Evolutionary conservation across 2,113 vertebrate species (phyloP).

Genomic region (Ploceus nigricollis): DNA sequence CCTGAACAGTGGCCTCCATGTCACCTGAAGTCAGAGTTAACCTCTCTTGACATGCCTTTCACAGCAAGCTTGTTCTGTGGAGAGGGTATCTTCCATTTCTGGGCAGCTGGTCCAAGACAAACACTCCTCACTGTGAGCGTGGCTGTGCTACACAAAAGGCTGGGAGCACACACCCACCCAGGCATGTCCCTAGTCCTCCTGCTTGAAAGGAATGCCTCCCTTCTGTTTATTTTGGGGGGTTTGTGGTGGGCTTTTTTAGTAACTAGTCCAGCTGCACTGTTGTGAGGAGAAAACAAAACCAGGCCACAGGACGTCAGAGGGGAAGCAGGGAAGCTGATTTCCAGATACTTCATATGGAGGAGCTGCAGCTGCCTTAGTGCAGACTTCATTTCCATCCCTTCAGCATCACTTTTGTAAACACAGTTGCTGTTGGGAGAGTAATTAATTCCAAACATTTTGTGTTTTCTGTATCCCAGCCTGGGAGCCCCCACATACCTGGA

Average conservation of each 20-base stretch:
- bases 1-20: neutral
- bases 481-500: neutral
- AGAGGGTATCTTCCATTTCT: neutral
- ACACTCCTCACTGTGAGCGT: neutral
- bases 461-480: neutral
- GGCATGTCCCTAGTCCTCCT: neutral
- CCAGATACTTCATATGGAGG: neutral
- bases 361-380: neutral
- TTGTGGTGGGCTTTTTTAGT: neutral
- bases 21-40: neutral
- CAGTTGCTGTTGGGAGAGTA: neutral
- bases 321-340: neutral
- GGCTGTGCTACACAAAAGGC: neutral
- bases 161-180: neutral
- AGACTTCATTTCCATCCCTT: neutral
- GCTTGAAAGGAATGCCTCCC: neutral
- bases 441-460: neutral
- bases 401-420: neutral
- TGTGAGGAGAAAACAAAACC: neutral
- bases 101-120: neutral
- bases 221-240: neutral
- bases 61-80: neutral
- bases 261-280: neutral
- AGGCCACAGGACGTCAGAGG: rapidly evolving
- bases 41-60: neutral